Percentiles rank a stretch among this genome's conserved stretches.
These are phyloP conservation scores for Unio pictorum DNA, from an alignment of 2,888 invertebrate species.

Conservation along the genomic window DNA sequence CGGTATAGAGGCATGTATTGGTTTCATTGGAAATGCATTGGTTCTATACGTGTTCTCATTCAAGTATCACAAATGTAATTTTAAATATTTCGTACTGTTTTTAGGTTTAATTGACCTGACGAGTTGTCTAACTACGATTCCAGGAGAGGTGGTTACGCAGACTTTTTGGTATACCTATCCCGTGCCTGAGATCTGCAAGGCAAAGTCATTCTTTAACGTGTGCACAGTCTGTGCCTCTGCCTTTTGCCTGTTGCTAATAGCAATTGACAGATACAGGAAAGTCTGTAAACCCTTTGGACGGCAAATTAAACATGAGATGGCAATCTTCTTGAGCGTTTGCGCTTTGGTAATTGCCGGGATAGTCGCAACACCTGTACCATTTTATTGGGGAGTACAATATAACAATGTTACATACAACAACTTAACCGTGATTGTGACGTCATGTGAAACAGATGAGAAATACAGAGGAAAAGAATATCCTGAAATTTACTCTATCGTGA, in stretches of 20 bases:
- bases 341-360: conserved; percentile 1
- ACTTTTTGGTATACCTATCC: conserved; percentile 5
- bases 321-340: neutral
- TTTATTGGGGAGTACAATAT: conserved; percentile 8
- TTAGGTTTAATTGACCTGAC: conserved; percentile 20
- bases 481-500: neutral
- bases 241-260: conserved; percentile 35
- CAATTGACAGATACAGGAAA: conserved; percentile 42
- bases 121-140: neutral
- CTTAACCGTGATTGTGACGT: neutral
- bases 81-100: conserved; percentile 29
- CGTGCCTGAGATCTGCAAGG: conserved; percentile 1
- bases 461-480: conserved; percentile 5
- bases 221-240: conserved; percentile 20
- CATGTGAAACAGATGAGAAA: conserved; percentile 16
- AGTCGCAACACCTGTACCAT: conserved; percentile 3
- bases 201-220: conserved; percentile 2
- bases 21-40: conserved; percentile 26
- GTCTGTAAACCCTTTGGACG: conserved; percentile 37
- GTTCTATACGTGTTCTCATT: conserved; percentile 26
- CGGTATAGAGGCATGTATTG: conserved; percentile 18
- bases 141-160: conserved; percentile 4
- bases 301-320: neutral
- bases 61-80: conserved; percentile 24
- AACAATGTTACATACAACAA: neutral